phyloP scores from a whole-genome alignment of 2,797 vertebrate species.

The Protosalanx chinensis region DNA sequence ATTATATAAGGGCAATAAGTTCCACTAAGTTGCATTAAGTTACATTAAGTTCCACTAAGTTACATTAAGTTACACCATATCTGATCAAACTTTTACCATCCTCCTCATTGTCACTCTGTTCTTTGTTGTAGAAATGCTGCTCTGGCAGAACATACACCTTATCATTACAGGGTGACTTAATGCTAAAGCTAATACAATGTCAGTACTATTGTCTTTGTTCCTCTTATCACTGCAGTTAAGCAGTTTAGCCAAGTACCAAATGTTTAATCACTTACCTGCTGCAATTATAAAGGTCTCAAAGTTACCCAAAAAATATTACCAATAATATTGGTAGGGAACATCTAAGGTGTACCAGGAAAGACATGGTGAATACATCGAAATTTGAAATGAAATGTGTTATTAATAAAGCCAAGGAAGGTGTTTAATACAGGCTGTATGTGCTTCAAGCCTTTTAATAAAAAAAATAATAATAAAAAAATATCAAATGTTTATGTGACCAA shows the following conservation, averaged over 20 bases:
- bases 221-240: constrained; percentile 35
- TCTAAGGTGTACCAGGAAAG: constrained; percentile 3
- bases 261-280: constrained; percentile 32
- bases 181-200: constrained; percentile 38
- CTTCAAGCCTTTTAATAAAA: too few species aligned
- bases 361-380: background rate
- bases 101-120: constrained; percentile 21
- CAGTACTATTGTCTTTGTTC: constrained; percentile 43
- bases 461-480: too few species aligned
- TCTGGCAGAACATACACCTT: constrained; percentile 35
- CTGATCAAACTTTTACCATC: constrained; percentile 35
- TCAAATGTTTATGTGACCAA: too few species aligned
- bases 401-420: too few species aligned
- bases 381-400: too few species aligned
- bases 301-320: constrained; percentile 13
- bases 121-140: constrained; percentile 44
- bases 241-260: constrained; percentile 19
- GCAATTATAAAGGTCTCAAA: constrained; percentile 25
- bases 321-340: constrained; percentile 1
- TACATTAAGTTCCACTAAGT: constrained; percentile 13
- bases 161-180: constrained; percentile 42
- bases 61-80: constrained; percentile 25
- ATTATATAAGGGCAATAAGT: constrained; percentile 33
- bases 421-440: too few species aligned
- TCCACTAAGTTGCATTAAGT: constrained; percentile 10